Evolutionary conservation across 1,140 invertebrate species (phyloP).

Genomic region (Antheraea pernyi): DNA sequence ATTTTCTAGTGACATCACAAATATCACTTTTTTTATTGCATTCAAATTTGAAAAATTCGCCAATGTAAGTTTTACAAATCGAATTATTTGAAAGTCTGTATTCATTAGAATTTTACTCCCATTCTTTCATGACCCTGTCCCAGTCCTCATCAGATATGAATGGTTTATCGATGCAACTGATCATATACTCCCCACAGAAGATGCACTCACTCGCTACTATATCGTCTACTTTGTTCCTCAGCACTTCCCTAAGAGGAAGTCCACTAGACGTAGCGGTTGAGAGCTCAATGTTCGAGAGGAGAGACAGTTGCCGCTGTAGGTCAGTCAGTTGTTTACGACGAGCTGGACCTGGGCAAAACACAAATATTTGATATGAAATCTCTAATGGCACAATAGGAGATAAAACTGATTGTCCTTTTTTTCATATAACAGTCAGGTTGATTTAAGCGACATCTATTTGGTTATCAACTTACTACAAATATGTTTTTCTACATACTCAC

Average conservation of each 20-base stretch:
- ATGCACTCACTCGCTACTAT: conserved; percentile 95
- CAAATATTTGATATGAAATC: too few relatives aligned
- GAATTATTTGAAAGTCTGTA: neutral
- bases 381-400: too few relatives aligned
- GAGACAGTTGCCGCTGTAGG: conserved; percentile 83
- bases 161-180: conserved; percentile 90
- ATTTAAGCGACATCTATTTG: too few relatives aligned
- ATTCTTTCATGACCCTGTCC: conserved; percentile 89
- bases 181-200: conserved; percentile 96
- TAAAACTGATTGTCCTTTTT: too few relatives aligned
- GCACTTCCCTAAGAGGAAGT: conserved; percentile 83
- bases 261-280: conserved; percentile 80
- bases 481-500: too few relatives aligned
- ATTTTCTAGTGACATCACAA: too few relatives aligned
- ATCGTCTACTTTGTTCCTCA: conserved; percentile 92
- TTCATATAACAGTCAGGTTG: too few relatives aligned
- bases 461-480: too few relatives aligned
- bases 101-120: conserved; percentile 81
- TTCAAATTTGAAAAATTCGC: too few relatives aligned
- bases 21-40: too few relatives aligned
- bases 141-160: conserved; percentile 91
- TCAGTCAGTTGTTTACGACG: conserved; percentile 81
- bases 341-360: conserved; percentile 67
- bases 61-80: too few relatives aligned
- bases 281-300: conserved; percentile 76